Conservation (phyloP, 1,140 invertebrate species). For the Lycorma delicatula region DNA sequence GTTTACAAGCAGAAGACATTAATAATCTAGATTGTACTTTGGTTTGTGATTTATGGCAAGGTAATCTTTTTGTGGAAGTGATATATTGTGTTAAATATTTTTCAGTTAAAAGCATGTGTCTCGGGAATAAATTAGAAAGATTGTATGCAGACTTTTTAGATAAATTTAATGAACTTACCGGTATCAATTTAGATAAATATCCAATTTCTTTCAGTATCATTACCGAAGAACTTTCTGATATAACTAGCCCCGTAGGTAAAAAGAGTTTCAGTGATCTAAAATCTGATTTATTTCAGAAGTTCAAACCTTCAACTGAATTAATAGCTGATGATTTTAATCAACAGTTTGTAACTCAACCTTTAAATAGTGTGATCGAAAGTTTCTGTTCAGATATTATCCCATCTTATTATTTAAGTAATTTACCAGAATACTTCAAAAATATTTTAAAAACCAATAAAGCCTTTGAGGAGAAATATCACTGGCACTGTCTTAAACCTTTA, state of each 20-base stretch:
- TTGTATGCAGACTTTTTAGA: background rate
- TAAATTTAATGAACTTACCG: background rate
- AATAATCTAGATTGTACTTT: background rate
- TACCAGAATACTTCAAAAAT: background rate
- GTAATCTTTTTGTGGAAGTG: slow-evolving; percentile 9
- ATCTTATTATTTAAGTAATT: too few species aligned
- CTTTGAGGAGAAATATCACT: background rate
- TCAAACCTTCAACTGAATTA: too few species aligned
- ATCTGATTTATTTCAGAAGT: too few species aligned
- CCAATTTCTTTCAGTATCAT: background rate
- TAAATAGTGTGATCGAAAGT: too few species aligned
- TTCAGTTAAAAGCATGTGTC: background rate
- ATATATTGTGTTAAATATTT: background rate
- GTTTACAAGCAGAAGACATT: background rate
- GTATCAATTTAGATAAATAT: background rate
- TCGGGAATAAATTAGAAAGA: background rate
- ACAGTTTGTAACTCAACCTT: too few species aligned
- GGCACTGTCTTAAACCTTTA: background rate
- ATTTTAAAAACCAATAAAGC: background rate
- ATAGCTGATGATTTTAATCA: too few species aligned
- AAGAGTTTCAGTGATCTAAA: too few species aligned
- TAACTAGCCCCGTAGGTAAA: too few species aligned
- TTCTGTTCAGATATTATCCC: too few species aligned
- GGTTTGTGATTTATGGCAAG: slow-evolving; percentile 15
- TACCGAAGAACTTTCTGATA: too few species aligned